These are phyloP conservation scores for Cynopterus sphinx DNA, from an alignment of 2,797 vertebrate genomes.

Conservation along the genomic window DNA sequence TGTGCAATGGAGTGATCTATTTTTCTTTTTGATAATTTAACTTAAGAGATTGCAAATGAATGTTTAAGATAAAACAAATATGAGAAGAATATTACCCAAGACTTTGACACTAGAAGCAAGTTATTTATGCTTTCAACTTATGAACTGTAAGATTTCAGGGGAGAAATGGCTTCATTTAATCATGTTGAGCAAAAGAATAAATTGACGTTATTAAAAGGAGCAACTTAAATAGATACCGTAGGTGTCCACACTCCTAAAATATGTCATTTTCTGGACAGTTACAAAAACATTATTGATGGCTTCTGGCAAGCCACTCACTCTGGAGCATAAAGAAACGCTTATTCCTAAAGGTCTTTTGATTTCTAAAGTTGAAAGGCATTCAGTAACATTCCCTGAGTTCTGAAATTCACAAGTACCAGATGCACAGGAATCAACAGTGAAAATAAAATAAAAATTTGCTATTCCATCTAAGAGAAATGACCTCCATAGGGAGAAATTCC, in stretches of 20 bases:
- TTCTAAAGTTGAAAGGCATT: slow-evolving; percentile 41
- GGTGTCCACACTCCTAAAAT: neutral
- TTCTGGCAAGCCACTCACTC: neutral
- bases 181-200: neutral
- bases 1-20: neutral
- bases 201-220: slow-evolving; percentile 3
- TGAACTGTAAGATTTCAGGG: neutral
- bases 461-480: neutral
- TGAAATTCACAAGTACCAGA: neutral
- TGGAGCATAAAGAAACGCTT: slow-evolving; percentile 6
- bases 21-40: neutral
- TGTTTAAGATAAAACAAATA: neutral
- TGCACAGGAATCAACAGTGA: neutral
- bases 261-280: slow-evolving; percentile 18
- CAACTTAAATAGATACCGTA: neutral
- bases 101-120: neutral
- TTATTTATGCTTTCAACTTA: neutral
- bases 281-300: neutral
- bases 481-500: neutral
- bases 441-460: neutral
- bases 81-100: neutral
- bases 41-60: neutral
- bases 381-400: neutral
- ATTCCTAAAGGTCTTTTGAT: slow-evolving; percentile 18
- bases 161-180: slow-evolving; percentile 12